Percentiles rank a stretch among this genome's conserved stretches.
These are phyloP conservation scores for Platycercus adscitus DNA, from an alignment of 2,113 vertebrate species.

Conservation along the genomic window DNA sequence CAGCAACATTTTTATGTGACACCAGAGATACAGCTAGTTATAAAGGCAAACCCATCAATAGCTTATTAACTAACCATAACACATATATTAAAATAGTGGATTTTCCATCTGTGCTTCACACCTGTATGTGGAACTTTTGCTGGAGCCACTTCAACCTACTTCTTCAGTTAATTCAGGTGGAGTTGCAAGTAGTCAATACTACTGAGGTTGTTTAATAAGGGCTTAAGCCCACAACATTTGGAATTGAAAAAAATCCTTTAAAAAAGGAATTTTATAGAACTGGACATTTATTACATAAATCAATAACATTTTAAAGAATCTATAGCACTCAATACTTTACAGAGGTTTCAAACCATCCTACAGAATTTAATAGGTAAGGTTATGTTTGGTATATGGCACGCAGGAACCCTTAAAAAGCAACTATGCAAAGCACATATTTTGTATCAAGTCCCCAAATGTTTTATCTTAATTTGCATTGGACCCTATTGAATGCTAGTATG, in stretches of 20 bases:
- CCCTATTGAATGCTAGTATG: background rate
- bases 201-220: background rate
- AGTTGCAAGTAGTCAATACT: background rate
- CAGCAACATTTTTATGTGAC: background rate
- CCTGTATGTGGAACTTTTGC: background rate
- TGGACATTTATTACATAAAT: background rate
- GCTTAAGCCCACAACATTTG: background rate
- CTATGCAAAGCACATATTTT: background rate
- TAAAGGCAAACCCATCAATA: background rate
- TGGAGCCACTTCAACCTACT: background rate
- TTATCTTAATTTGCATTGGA: background rate
- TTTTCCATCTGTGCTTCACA: background rate
- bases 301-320: background rate
- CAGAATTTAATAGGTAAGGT: background rate
- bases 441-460: background rate
- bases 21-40: background rate
- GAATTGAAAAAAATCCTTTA: background rate
- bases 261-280: background rate
- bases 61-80: background rate
- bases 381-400: background rate
- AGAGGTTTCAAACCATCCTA: background rate
- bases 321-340: background rate
- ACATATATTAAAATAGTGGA: background rate
- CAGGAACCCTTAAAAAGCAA: background rate
- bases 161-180: background rate